Evolutionary conservation across 2,113 vertebrate genomes (phyloP).

Genomic region (Anolis carolinensis): DNA sequence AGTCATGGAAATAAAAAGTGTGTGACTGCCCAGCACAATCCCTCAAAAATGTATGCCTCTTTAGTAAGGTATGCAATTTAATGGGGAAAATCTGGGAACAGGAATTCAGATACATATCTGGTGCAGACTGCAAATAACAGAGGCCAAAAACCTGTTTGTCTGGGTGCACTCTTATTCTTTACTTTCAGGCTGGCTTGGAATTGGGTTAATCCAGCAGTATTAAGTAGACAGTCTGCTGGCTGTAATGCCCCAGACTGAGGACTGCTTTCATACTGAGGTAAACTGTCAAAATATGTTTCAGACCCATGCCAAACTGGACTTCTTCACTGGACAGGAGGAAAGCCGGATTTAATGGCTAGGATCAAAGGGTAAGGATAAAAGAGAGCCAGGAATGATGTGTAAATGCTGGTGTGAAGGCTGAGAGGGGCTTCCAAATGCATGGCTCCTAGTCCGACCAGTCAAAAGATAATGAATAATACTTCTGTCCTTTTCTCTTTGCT

Average conservation of each 20-base stretch:
- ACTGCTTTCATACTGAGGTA: background rate
- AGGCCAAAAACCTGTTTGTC: background rate
- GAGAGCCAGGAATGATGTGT: background rate
- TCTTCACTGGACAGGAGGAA: background rate
- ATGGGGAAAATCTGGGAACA: background rate
- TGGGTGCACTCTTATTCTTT: background rate
- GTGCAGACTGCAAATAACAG: background rate
- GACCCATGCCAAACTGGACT: background rate
- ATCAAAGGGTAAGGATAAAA: background rate
- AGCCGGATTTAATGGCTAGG: background rate
- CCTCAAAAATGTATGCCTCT: background rate
- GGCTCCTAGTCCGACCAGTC: background rate
- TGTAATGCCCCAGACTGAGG: background rate
- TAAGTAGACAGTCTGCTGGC: background rate
- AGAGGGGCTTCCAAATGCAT: background rate
- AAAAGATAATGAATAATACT: background rate
- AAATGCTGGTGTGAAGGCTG: background rate
- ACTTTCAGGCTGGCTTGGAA: background rate
- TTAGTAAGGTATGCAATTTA: background rate
- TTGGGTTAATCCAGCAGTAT: background rate
- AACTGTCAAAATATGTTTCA: background rate
- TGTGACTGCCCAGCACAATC: background rate
- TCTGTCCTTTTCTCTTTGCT: background rate
- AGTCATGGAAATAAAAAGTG: background rate
- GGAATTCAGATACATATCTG: background rate